Evolutionary conservation across 2,888 invertebrate genomes (phyloP).

Genomic region (Plusia festucae): DNA sequence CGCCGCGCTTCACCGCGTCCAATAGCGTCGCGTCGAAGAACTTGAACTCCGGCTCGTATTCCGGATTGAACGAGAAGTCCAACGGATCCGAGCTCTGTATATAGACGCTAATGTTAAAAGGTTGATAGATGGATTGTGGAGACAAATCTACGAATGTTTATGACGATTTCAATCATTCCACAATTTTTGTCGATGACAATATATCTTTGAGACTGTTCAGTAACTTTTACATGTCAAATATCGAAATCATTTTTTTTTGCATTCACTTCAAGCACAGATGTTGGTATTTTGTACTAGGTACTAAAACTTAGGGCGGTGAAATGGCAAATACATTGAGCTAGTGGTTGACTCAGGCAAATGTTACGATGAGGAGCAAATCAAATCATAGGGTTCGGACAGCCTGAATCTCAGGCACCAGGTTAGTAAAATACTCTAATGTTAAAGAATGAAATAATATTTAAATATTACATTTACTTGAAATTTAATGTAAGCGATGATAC

Average conservation of each 20-base stretch:
- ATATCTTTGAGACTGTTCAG: not conserved
- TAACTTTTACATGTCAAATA: not conserved
- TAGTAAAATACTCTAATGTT: no score
- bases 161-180: slow-evolving; percentile 1
- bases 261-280: not conserved
- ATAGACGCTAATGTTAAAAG: slow-evolving; percentile 22
- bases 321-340: no score
- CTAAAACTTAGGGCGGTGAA: not conserved
- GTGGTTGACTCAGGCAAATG: not conserved
- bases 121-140: not conserved
- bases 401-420: no score
- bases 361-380: no score
- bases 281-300: not conserved
- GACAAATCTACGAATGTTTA: slow-evolving; percentile 55
- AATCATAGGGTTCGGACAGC: no score
- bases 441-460: no score
- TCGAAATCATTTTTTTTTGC: not conserved
- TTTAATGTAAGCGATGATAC: no score
- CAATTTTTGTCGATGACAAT: no score
- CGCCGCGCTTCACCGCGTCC: slow-evolving; percentile 94
- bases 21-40: slow-evolving; percentile 97
- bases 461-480: no score
- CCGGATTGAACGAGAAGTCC: slow-evolving; percentile 98
- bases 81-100: slow-evolving; percentile 93
- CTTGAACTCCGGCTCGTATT: slow-evolving; percentile 97